phyloP scores from a whole-genome alignment of 2,797 vertebrate genomes.

The Urophycis tenuis region DNA sequence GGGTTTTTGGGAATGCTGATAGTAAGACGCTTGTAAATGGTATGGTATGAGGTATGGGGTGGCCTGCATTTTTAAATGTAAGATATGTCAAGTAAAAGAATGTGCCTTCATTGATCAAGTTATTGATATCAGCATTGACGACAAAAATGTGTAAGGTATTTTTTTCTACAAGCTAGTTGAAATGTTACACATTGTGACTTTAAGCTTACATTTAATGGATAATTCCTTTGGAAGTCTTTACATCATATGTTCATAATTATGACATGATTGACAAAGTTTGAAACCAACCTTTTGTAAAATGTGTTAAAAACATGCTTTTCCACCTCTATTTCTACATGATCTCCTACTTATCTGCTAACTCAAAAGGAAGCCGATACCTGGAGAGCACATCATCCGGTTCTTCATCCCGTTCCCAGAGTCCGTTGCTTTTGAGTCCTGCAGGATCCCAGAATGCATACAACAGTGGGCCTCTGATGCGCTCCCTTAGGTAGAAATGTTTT shows the following conservation, averaged over 20 bases:
- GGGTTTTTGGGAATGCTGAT: too few species aligned
- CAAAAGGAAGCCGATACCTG: conserved; percentile 63
- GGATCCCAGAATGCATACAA: conserved; percentile 69
- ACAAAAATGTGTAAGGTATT: too few species aligned
- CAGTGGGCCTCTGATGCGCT: conserved; percentile 63
- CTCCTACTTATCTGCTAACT: background rate
- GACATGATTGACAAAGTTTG: background rate
- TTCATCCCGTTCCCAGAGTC: conserved; percentile 86
- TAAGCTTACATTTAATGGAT: background rate
- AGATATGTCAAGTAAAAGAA: too few species aligned
- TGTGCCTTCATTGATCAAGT: too few species aligned
- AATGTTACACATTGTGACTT: background rate
- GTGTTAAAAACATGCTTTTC: background rate
- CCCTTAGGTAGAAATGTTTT: conserved; percentile 53
- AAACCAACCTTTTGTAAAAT: background rate
- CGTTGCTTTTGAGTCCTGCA: conserved; percentile 78
- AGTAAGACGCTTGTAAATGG: too few species aligned
- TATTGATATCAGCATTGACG: too few species aligned
- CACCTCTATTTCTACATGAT: background rate
- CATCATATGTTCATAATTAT: background rate
- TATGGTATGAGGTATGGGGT: too few species aligned
- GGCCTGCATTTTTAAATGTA: too few species aligned
- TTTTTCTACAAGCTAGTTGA: too few species aligned
- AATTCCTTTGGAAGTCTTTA: background rate
- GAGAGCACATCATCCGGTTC: conserved; percentile 86